A percentile compares a stretch with the other conserved stretches of the same genome.
Evolutionary conservation across 1,140 invertebrate genomes (phyloP).

Genomic region (Leptopilina clavipes): DNA sequence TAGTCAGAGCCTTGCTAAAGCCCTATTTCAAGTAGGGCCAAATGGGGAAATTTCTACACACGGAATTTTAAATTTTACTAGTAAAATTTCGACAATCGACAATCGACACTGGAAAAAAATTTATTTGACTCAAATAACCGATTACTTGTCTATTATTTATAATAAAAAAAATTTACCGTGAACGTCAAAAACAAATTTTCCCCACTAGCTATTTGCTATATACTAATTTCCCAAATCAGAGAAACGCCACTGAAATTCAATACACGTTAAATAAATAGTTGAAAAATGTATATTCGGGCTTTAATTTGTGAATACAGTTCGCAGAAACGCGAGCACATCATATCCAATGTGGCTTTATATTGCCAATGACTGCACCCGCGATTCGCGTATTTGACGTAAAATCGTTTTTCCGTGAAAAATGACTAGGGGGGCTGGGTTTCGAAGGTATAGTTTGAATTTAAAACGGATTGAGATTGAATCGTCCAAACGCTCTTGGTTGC

Average conservation of each 20-base stretch:
- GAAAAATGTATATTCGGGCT: not conserved
- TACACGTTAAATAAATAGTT: not conserved
- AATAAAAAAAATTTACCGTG: no score
- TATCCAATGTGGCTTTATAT: not conserved
- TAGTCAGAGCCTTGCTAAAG: no score
- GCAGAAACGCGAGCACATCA: slow-evolving; percentile 6
- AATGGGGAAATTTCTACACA: no score
- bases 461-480: slow-evolving; percentile 61
- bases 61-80: no score
- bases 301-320: slow-evolving; percentile 14
- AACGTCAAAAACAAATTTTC: no score
- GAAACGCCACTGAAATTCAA: slow-evolving; percentile 7
- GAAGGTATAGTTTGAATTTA: slow-evolving; percentile 53
- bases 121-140: no score
- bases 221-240: slow-evolving; percentile 6
- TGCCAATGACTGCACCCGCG: slow-evolving; percentile 2
- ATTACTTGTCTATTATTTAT: no score
- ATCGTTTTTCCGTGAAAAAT: slow-evolving; percentile 52
- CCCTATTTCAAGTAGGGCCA: no score
- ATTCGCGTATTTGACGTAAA: slow-evolving; percentile 10
- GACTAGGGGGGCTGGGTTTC: slow-evolving; percentile 37
- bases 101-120: no score
- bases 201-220: not conserved
- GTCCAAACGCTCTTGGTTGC: slow-evolving; percentile 51
- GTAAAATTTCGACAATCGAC: no score